These are phyloP conservation scores for Daubentonia madagascariensis DNA, from an alignment of 2,113 vertebrate genomes.

Conservation along the genomic window DNA sequence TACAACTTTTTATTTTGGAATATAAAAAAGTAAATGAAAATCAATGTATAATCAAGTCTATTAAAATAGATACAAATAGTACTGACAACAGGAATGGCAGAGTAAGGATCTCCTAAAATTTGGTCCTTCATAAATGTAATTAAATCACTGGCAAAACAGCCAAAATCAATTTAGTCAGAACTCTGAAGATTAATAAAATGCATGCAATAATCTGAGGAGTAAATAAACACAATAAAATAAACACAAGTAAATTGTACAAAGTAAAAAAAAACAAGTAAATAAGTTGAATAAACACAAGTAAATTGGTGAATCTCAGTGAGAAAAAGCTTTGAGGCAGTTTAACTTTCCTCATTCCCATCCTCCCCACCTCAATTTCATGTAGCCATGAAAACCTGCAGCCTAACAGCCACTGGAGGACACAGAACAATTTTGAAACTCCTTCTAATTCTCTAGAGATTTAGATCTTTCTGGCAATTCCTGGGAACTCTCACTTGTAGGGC, in stretches of 20 bases:
- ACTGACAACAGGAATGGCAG: not conserved
- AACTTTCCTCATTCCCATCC: not conserved
- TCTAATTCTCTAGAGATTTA: not conserved
- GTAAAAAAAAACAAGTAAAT: too few relatives aligned
- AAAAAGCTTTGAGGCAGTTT: not conserved
- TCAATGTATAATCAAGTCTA: not conserved
- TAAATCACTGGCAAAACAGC: not conserved
- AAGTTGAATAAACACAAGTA: not conserved
- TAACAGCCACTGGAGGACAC: not conserved
- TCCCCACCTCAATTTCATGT: not conserved
- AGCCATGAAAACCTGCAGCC: not conserved
- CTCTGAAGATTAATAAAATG: not conserved
- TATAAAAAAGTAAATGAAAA: not conserved
- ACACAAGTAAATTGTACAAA: too few relatives aligned
- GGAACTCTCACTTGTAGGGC: not conserved
- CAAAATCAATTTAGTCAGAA: not conserved
- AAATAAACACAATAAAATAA: too few relatives aligned
- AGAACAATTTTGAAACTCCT: too few relatives aligned
- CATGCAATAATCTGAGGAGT: too few relatives aligned
- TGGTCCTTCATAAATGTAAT: not conserved
- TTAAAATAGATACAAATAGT: not conserved
- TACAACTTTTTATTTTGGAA: not conserved
- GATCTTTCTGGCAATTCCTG: not conserved
- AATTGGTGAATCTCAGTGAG: not conserved
- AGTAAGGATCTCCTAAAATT: not conserved